Conservation (phyloP, 2,888 invertebrate genomes). For the Troides helena region DNA sequence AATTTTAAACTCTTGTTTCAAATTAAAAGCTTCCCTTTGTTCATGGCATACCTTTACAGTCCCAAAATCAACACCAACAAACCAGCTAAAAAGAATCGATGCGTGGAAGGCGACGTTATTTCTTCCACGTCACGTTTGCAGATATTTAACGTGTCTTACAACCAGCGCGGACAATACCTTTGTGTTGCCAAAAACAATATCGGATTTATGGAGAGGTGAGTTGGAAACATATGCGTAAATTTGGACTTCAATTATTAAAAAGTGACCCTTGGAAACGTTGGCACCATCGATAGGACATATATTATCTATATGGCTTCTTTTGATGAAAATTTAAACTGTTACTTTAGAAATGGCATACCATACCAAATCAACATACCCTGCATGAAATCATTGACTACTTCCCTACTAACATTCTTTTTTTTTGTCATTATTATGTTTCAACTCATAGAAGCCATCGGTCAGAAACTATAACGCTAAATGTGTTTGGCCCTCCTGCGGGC, state of each 20-base stretch:
- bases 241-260: no score
- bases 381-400: no score
- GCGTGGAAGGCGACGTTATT: conserved; percentile 82
- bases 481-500: conserved; percentile 85
- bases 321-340: no score
- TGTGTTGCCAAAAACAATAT: conserved; percentile 92
- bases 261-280: background rate
- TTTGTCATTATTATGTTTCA: background rate
- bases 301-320: no score
- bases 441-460: conserved; percentile 77
- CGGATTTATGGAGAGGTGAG: conserved; percentile 85
- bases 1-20: background rate
- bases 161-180: conserved; percentile 92
- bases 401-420: background rate
- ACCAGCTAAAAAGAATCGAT: background rate
- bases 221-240: background rate
- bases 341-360: no score
- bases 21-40: background rate
- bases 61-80: conserved; percentile 37
- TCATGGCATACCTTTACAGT: conserved; percentile 39
- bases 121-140: conserved; percentile 85
- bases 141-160: conserved; percentile 91
- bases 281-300: no score
- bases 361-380: no score
- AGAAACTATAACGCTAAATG: conserved; percentile 89